These are phyloP conservation scores for Noturus placidus DNA, from an alignment of 2,113 vertebrate species.

Conservation along the genomic window DNA sequence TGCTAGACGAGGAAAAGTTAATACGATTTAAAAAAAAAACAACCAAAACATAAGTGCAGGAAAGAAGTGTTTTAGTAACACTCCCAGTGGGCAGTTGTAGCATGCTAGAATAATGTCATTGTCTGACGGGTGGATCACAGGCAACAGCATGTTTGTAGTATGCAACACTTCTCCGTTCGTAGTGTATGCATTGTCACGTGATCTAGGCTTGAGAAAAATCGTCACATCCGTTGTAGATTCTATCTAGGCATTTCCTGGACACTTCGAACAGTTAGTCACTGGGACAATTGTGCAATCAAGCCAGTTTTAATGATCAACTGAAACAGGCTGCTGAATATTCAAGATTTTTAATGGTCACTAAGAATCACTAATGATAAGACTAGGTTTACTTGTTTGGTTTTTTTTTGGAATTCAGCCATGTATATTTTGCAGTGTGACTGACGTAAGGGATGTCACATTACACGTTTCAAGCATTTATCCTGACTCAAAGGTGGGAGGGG, in stretches of 20 bases:
- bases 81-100: conserved; percentile 9
- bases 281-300: not conserved
- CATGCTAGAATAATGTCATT: conserved; percentile 12
- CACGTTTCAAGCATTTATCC: not conserved
- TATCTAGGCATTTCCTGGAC: conserved; percentile 46
- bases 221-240: conserved; percentile 39
- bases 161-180: not conserved
- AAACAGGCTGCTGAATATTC: not conserved
- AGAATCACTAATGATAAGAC: not conserved
- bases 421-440: conserved; percentile 11
- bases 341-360: no score
- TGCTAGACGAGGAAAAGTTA: not conserved
- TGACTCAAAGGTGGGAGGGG: conserved; percentile 38
- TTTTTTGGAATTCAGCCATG: not conserved
- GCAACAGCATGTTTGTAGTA: conserved; percentile 19
- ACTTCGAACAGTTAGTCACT: not conserved
- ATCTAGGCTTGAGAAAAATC: not conserved
- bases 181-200: not conserved
- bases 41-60: not conserved
- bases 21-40: not conserved
- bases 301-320: not conserved
- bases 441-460: not conserved
- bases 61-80: conserved; percentile 3
- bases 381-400: not conserved
- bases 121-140: conserved; percentile 26